Conservation (phyloP, 2,888 invertebrate genomes). For the Megamerina dolium region DNA sequence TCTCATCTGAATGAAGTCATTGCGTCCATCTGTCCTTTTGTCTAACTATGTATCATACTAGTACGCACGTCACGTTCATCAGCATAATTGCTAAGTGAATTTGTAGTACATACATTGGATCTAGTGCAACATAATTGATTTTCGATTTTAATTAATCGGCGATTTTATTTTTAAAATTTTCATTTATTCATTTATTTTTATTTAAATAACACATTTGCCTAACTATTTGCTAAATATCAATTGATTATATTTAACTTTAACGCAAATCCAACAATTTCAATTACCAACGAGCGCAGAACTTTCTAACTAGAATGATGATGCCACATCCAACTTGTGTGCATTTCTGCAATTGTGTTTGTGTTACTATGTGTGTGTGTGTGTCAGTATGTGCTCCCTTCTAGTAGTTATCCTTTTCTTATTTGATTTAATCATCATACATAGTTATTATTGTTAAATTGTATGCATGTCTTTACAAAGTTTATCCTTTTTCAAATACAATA, state of each 20-base stretch:
- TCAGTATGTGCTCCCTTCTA: neutral
- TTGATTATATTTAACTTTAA: slow-evolving; percentile 1
- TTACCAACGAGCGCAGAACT: neutral
- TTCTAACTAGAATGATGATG: too few relatives aligned
- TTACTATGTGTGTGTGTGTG: neutral
- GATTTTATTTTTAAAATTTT: neutral
- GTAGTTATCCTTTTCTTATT: neutral
- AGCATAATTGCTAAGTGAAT: neutral
- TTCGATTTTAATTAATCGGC: slow-evolving; percentile 6
- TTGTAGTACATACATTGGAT: too few relatives aligned
- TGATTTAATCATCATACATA: too few relatives aligned
- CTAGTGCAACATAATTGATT: slow-evolving; percentile 3
- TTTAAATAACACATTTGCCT: slow-evolving; percentile 22
- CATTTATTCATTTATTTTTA: neutral
- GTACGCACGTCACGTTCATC: neutral
- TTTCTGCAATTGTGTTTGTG: neutral
- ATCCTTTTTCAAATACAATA: too few relatives aligned
- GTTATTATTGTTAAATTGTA: too few relatives aligned
- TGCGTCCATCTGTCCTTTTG: neutral
- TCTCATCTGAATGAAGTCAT: neutral
- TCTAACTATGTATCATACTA: too few relatives aligned
- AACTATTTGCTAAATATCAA: slow-evolving; percentile 21
- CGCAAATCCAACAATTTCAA: neutral
- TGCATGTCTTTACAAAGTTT: too few relatives aligned
- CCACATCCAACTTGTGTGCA: too few relatives aligned